A percentile compares a stretch with the other conserved stretches of the same genome.
Conservation (phyloP, 2,797 vertebrate genomes). For the Gambusia yucatana region DNA sequence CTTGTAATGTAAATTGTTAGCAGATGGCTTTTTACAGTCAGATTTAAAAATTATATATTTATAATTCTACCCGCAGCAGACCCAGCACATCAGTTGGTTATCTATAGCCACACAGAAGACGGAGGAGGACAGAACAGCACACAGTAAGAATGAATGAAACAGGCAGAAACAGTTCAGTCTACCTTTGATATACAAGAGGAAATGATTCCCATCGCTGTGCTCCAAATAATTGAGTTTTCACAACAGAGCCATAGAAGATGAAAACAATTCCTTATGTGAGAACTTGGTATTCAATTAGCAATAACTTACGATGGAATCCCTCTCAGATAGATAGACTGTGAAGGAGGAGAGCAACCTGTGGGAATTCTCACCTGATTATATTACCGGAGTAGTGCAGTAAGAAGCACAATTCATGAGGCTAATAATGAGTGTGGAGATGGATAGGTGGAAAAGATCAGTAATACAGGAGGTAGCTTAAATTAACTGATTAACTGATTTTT, state of each 20-base stretch:
- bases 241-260: constrained; percentile 8
- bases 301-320: not conserved
- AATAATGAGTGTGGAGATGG: not conserved
- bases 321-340: not conserved
- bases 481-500: not conserved
- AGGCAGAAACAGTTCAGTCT: not conserved
- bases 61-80: not conserved
- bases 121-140: not conserved
- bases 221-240: constrained; percentile 2
- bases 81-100: not conserved
- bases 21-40: too few species aligned
- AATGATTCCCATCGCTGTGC: constrained; percentile 18
- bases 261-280: constrained; percentile 31
- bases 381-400: not conserved
- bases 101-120: not conserved
- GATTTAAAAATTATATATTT: too few species aligned
- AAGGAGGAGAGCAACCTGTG: constrained; percentile 10
- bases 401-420: constrained; percentile 1
- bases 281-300: not conserved
- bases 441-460: not conserved
- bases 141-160: not conserved
- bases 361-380: constrained; percentile 17
- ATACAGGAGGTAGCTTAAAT: not conserved
- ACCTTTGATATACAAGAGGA: not conserved
- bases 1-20: too few species aligned